These are phyloP conservation scores for Trichopria drosophilae DNA, from an alignment of 2,888 invertebrate species.

Conservation along the genomic window DNA sequence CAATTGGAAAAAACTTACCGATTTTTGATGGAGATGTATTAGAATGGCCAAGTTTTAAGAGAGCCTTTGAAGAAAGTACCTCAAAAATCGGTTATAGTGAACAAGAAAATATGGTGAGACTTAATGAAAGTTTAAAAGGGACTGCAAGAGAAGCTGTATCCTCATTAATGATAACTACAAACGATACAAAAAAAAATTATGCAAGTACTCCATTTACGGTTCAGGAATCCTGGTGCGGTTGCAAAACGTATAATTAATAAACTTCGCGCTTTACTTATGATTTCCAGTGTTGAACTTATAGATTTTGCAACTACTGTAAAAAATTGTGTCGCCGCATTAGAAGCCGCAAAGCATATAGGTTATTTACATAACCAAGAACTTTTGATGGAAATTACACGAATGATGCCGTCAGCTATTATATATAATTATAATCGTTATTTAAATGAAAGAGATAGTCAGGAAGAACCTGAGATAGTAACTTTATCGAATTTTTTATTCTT, in stretches of 20 bases:
- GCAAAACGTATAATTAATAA: slow-evolving; percentile 15
- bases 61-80: slow-evolving; percentile 21
- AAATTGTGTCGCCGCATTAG: slow-evolving; percentile 25
- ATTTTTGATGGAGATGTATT: slow-evolving; percentile 21
- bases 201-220: slow-evolving; percentile 25
- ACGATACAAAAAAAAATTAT: neutral
- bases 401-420: slow-evolving; percentile 11
- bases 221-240: slow-evolving; percentile 23
- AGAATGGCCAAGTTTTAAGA: slow-evolving; percentile 27
- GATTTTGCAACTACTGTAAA: slow-evolving; percentile 19
- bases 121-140: slow-evolving; percentile 17
- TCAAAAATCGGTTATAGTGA: slow-evolving; percentile 23
- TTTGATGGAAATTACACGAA: slow-evolving; percentile 11
- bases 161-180: slow-evolving; percentile 21
- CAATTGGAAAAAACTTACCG: slow-evolving; percentile 4
- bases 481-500: no score
- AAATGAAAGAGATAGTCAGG: neutral
- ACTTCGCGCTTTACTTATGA: slow-evolving; percentile 17
- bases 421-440: neutral
- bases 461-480: neutral
- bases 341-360: slow-evolving; percentile 17
- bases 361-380: slow-evolving; percentile 23
- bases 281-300: slow-evolving; percentile 20
- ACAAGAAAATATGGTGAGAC: slow-evolving; percentile 22
- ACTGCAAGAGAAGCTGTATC: slow-evolving; percentile 25